phyloP scores from a whole-genome alignment of 2,113 vertebrate species.

The Lycocorax pyrrhopterus region DNA sequence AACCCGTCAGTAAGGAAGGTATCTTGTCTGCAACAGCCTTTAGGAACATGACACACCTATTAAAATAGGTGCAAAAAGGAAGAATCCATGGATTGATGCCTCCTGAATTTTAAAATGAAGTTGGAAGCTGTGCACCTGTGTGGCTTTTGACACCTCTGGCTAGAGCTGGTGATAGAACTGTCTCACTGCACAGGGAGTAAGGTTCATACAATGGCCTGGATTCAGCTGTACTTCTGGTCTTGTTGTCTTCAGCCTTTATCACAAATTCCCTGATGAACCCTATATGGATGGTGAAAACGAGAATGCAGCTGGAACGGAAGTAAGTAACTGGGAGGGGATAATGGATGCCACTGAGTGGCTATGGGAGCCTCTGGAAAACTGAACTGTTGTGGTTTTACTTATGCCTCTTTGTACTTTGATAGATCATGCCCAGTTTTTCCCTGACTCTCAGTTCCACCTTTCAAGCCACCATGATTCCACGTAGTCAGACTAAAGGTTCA shows the following conservation, averaged over 20 bases:
- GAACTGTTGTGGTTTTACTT: background rate
- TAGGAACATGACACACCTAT: background rate
- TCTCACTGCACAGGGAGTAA: background rate
- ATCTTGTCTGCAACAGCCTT: background rate
- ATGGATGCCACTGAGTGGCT: background rate
- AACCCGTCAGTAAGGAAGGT: background rate
- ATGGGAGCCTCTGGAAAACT: background rate
- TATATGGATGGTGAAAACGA: slow-evolving; percentile 96
- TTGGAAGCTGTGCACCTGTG: background rate
- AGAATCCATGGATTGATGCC: background rate
- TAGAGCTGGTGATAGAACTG: background rate
- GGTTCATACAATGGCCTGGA: background rate
- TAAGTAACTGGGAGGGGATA: slow-evolving; percentile 51
- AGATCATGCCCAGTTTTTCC: background rate
- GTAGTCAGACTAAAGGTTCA: background rate
- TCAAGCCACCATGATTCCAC: background rate
- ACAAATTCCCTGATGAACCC: slow-evolving; percentile 98
- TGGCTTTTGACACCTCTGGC: background rate
- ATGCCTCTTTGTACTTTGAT: background rate
- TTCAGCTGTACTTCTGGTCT: background rate
- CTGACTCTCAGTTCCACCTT: background rate
- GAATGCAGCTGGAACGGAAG: slow-evolving; percentile 96
- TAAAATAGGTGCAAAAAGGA: background rate
- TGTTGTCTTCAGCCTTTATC: slow-evolving; percentile 82
- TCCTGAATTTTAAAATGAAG: background rate